Evolutionary conservation across 1,140 invertebrate species (phyloP), one percentile per base, ranked within the genome.

Genomic region (Alviniconcha marisindica): DNA sequence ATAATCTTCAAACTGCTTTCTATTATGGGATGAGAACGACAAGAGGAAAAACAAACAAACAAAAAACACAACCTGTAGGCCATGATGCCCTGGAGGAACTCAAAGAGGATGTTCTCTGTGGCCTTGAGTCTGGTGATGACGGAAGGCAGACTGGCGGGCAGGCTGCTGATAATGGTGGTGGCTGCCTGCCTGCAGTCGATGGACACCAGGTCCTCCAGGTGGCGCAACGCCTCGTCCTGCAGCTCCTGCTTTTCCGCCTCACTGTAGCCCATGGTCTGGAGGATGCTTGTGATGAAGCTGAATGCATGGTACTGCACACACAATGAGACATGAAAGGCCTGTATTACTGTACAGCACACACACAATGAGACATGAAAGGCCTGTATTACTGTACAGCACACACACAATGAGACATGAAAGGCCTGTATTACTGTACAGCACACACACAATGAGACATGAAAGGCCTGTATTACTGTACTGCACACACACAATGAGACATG

Each of bases 41-140:
- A n/a, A n/a, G n/a, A n/a, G n/a, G n/a, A n/a, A n/a, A n/a, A n/a
- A n/a, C n/a, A n/a, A n/a, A n/a, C n/a, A n/a, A n/a, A n/a, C n/a
- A 3, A 42, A 44, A 69, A 33, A 86, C 87, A 87, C 85, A 94
- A n/a, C 94, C 90, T 93, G 60, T 94, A 93, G 33, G 94, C 93
- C 89, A 95, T 95, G 21, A 96, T 91, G 71, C 95, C 95, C 85
- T 95, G 94, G 38, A 96, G 88, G 87, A 96, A 94, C 24, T 93
- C 89, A 90, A 95, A 96, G 81, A 95, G 92, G 24, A 95, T 80
- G 36, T 83, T n/a, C 21, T 83, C 85, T 63, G 91, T 88, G 15
- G 77, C 63, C 24, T 85, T 74, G 5, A 93, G 84, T 74, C 87
- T 87, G 18, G 87, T 86, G 1, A 90, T 86, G 18, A 93, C 86